Conservation (phyloP, 2,797 vertebrate genomes). For the Manis javanica region DNA sequence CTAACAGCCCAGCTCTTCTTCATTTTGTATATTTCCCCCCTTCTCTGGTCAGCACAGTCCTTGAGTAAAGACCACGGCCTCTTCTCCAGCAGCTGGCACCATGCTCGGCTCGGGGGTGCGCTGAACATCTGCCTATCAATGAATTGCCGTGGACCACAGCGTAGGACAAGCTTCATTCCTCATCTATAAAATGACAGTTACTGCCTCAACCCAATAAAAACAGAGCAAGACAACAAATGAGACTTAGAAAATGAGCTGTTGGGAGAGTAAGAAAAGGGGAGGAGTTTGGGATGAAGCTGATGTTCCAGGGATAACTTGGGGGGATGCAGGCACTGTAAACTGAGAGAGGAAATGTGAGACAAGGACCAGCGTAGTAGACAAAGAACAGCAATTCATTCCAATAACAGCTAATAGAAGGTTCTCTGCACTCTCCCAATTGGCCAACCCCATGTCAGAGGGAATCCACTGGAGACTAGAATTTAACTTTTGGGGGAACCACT, state of each 20-base stretch:
- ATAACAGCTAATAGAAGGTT: background rate
- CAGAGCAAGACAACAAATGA: background rate
- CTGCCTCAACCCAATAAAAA: background rate
- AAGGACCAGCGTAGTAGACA: background rate
- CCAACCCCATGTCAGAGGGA: background rate
- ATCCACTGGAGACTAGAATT: background rate
- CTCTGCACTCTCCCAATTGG: background rate
- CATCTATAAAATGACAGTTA: background rate
- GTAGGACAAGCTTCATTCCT: background rate
- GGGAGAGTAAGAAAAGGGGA: background rate
- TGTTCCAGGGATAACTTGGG: background rate
- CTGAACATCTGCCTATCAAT: background rate
- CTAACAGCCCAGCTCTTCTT: no score
- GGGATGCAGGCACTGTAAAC: background rate
- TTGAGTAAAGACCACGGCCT: background rate
- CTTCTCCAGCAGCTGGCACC: background rate
- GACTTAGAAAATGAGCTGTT: background rate
- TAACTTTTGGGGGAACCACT: background rate
- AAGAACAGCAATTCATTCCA: constrained; percentile 13
- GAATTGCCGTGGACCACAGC: background rate
- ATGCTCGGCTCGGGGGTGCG: background rate
- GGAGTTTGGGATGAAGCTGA: background rate
- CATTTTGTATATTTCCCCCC: background rate
- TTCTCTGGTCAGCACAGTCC: background rate
- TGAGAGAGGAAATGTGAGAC: background rate